Conservation (phyloP, 2,113 vertebrate genomes). For the Thinocorus orbignyianus region DNA sequence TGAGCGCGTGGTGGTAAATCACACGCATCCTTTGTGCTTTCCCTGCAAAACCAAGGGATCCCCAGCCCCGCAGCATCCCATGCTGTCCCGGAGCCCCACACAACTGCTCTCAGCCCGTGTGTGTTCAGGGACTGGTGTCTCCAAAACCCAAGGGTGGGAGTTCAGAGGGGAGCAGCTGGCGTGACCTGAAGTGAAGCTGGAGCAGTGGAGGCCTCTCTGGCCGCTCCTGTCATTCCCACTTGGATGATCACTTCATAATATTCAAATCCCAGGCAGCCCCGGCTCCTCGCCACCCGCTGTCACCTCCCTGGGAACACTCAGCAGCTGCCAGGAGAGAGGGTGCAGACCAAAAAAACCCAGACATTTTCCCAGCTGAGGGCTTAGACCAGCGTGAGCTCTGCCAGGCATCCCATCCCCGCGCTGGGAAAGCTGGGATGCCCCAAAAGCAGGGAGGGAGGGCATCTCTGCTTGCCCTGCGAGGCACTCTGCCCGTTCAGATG, state of each 20-base stretch:
- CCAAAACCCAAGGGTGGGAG: background rate
- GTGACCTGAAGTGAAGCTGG: background rate
- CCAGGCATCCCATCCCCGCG: fast-evolving
- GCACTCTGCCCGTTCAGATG: background rate
- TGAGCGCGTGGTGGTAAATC: fast-evolving
- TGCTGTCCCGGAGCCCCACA: background rate
- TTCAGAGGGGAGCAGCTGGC: background rate
- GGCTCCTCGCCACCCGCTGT: background rate
- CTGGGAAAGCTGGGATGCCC: background rate
- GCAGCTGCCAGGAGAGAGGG: background rate
- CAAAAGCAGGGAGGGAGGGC: fast-evolving
- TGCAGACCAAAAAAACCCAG: background rate
- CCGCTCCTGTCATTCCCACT: background rate
- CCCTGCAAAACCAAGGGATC: background rate
- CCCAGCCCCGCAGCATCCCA: fast-evolving
- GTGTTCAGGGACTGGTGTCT: background rate
- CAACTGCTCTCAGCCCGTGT: background rate
- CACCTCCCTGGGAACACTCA: background rate
- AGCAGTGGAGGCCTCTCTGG: background rate
- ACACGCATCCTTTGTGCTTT: fast-evolving
- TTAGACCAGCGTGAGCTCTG: fast-evolving
- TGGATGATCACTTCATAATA: background rate
- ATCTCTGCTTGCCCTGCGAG: background rate
- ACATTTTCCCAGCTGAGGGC: background rate
- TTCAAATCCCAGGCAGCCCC: fast-evolving